Evolutionary conservation across 2,113 vertebrate genomes (phyloP), one percentile per base, ranked within the genome.

Genomic region (Okapia johnstoni): DNA sequence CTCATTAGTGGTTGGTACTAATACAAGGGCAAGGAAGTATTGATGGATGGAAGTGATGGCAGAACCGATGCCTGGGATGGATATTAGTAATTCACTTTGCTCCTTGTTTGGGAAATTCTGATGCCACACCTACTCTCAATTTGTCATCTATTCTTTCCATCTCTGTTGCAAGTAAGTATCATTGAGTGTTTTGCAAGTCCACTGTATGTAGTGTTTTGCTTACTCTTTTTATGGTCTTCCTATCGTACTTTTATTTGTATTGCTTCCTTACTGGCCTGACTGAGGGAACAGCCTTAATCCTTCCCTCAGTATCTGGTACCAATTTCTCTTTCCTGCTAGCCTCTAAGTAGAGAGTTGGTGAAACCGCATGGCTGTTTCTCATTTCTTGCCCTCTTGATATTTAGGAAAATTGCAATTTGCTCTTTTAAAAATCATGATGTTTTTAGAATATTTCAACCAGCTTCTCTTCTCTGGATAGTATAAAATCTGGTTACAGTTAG

Each of bases 371-470:
- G 93, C 98, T 98, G 97, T 94, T 98, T 98, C 96, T 98, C 96
- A 98, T 98, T 98, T 98, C 93, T 98, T 98, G 97, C 97, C 81
- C 90, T 97, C 96, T 97, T 98, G 96, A 97, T 98, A 98, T 97
- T 98, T 98, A 98, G 96, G 96, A 97, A 98, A 98, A 97, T 97
- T 70, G 40, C 60, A 97, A 97, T 98, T 97, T 98, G 97, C 90
- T 97, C 84, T 98, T 97, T 97, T 96, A 88, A 96, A 96, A 96
- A 94, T 96, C 81, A 73, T 12, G 60, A 77, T 79, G 87, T 97
- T 97, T 97, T 91, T 70, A 96, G 91, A 77, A 55, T 97, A 97
- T 97, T 98, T 95, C 80, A 95, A 95, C 88, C 60, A 93, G 83
- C 93, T 96, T 95, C 36, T 96, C 52, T 91, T 98, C 93, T 96